Conservation (phyloP, 2,113 vertebrate species). For the Otocyon megalotis region DNA sequence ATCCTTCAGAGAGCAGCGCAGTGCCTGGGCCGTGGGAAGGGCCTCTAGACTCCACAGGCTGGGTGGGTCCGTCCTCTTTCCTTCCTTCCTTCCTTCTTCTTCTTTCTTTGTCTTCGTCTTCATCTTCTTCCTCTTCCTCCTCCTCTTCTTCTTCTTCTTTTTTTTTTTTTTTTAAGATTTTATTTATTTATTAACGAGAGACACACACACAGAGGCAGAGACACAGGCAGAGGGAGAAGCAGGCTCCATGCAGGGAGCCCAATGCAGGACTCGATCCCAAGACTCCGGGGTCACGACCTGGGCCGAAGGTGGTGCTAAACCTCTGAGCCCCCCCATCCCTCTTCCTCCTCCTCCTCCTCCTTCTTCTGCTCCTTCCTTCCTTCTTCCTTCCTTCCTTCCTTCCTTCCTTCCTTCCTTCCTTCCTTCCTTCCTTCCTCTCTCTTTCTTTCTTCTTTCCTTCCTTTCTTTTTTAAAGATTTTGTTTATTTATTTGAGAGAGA, state of each 20-base stretch:
- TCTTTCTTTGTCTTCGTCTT: background rate
- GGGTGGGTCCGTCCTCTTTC: background rate
- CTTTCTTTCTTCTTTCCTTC: fast-evolving
- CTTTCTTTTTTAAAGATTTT: background rate
- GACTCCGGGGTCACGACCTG: too few species aligned
- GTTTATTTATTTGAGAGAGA: background rate
- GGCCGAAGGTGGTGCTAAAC: too few species aligned
- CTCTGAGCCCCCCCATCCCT: too few species aligned
- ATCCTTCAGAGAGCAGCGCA: background rate
- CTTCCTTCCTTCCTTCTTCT: background rate
- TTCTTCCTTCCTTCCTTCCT: background rate
- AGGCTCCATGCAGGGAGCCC: too few species aligned
- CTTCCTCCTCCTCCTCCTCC: too few species aligned
- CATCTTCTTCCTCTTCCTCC: too few species aligned
- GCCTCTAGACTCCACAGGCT: background rate
- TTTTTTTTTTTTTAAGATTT: background rate
- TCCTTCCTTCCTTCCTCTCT: too few species aligned
- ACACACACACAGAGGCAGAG: too few species aligned
- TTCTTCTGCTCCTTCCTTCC: too few species aligned
- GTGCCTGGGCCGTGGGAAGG: background rate
- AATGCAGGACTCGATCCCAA: too few species aligned
- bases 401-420: background rate
- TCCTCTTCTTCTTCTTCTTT: fast-evolving
- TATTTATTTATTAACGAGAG: background rate
- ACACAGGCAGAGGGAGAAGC: too few species aligned